phyloP scores from a whole-genome alignment of 2,113 vertebrate genomes.

The Vireo altiloquus region DNA sequence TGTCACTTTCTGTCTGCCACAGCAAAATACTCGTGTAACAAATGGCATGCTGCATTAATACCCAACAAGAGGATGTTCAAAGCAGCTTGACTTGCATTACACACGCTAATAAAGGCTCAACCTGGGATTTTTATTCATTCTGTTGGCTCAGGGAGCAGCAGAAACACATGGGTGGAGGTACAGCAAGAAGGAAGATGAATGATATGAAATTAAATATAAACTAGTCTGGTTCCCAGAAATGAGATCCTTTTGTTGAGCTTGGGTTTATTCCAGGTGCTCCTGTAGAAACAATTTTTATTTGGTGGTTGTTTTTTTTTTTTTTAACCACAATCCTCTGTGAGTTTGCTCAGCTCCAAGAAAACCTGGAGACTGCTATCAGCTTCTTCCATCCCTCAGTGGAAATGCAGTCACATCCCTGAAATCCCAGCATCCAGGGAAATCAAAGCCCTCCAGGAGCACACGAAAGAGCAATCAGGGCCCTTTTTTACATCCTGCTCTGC shows the following conservation, averaged over 20 bases:
- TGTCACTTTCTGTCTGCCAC: constrained; percentile 74
- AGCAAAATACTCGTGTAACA: constrained; percentile 70
- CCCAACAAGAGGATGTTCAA: constrained; percentile 55
- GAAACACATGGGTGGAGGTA: constrained; percentile 20
- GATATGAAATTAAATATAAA: neutral
- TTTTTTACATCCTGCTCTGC: neutral
- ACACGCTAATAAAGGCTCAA: constrained; percentile 35
- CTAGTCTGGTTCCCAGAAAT: constrained; percentile 1
- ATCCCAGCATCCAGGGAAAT: neutral
- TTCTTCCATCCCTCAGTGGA: neutral
- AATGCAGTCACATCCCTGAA: neutral
- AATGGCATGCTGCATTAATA: constrained; percentile 65
- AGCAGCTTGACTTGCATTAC: constrained; percentile 59
- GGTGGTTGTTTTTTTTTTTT: neutral
- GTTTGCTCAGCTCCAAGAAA: neutral
- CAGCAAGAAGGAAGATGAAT: constrained; percentile 16
- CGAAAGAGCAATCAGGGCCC: neutral
- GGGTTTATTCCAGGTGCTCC: constrained; percentile 10
- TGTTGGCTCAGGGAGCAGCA: neutral
- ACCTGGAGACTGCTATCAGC: neutral
- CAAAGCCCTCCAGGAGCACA: neutral
- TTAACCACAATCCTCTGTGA: neutral
- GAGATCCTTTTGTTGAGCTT: neutral
- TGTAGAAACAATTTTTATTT: neutral
- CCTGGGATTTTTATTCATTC: constrained; percentile 46